These are phyloP conservation scores for Formicarius rufipectus DNA, from an alignment of 2,113 vertebrate genomes.

Conservation along the genomic window DNA sequence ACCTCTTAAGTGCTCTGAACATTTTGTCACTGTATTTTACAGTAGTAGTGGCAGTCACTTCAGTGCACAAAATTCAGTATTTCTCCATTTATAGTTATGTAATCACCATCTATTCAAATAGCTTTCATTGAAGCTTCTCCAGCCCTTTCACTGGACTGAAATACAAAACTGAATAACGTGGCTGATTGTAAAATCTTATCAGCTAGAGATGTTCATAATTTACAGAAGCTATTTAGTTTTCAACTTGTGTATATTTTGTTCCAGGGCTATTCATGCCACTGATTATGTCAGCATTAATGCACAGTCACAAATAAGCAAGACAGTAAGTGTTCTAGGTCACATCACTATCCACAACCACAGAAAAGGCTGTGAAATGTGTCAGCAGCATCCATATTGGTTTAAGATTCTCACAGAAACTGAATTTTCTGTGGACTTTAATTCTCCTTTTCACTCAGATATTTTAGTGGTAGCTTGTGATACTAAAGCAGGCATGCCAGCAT, in stretches of 20 bases:
- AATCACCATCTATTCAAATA: fast-evolving
- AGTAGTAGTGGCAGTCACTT: neutral
- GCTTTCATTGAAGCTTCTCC: neutral
- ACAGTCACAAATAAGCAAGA: neutral
- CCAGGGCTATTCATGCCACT: neutral
- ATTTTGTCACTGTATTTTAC: neutral
- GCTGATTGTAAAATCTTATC: neutral
- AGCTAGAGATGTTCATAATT: neutral
- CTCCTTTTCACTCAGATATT: neutral
- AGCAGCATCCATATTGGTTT: neutral
- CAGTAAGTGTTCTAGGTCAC: neutral
- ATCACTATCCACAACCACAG: neutral
- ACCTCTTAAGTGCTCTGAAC: neutral
- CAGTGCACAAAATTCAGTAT: neutral
- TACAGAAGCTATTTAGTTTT: neutral
- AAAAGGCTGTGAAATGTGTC: neutral
- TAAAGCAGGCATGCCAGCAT: neutral
- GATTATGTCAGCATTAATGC: neutral
- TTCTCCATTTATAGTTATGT: neutral
- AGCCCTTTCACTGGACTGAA: neutral
- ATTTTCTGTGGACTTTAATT: neutral
- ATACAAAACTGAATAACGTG: neutral
- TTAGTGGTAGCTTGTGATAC: neutral
- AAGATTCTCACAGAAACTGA: neutral
- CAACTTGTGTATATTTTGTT: neutral